Percentiles rank a stretch among this genome's conserved stretches.
These are phyloP conservation scores for Mycogona germanica DNA, from an alignment of 2,888 invertebrate genomes.

Conservation along the genomic window DNA sequence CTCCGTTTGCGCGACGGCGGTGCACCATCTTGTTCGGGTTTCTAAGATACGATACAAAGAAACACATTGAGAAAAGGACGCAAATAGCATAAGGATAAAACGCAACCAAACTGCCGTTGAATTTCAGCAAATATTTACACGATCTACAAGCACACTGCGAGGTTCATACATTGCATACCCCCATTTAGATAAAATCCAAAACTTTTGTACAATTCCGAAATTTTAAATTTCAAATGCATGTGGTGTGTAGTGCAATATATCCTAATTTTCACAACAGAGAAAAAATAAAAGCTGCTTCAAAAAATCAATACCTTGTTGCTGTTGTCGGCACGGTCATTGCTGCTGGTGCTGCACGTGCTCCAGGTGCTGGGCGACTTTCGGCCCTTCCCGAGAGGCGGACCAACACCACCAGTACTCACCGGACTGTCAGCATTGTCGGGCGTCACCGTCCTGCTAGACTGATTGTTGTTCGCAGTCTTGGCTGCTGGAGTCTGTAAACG, in stretches of 20 bases:
- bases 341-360: slow-evolving; percentile 33
- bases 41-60: slow-evolving; percentile 1
- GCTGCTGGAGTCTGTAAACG: slow-evolving; percentile 5
- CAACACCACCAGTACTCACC: slow-evolving; percentile 23
- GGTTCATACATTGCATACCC: too few species aligned
- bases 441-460: slow-evolving; percentile 23
- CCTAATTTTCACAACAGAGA: neutral
- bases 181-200: too few species aligned
- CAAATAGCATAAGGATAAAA: neutral
- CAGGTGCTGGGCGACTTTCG: slow-evolving; percentile 33
- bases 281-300: slow-evolving; percentile 2
- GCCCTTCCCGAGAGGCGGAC: slow-evolving; percentile 26
- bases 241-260: slow-evolving; percentile 15
- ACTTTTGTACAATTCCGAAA: too few species aligned
- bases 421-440: slow-evolving; percentile 29
- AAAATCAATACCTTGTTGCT: slow-evolving; percentile 20
- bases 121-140: too few species aligned
- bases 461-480: slow-evolving; percentile 15
- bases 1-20: neutral
- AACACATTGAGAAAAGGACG: neutral
- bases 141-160: too few species aligned
- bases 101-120: neutral
- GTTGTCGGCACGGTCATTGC: slow-evolving; percentile 26
- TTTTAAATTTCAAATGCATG: too few species aligned
- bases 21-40: neutral